These are phyloP conservation scores for Pocillopora meandrina DNA, from an alignment of 92 coral and sea anemone species.

Conservation along the genomic window DNA sequence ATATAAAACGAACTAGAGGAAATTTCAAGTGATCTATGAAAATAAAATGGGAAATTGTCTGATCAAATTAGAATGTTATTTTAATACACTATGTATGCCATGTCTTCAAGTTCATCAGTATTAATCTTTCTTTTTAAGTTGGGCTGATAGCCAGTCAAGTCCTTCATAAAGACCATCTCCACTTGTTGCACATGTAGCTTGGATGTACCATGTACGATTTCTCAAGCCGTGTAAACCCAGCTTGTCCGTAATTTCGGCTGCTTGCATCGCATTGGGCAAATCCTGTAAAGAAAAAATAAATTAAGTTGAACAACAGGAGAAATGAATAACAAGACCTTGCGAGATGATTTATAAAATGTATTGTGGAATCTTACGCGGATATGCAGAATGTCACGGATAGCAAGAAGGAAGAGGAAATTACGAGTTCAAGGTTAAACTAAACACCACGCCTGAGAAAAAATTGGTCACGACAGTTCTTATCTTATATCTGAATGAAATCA, in stretches of 20 bases:
- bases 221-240: conserved; percentile 75
- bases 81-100: neutral
- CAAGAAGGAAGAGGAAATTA: no score
- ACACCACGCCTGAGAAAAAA: no score
- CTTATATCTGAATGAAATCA: no score
- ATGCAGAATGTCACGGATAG: no score
- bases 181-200: conserved; percentile 97
- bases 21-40: neutral
- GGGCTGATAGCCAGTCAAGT: conserved; percentile 84
- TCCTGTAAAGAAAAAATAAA: conserved; percentile 50
- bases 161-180: conserved; percentile 99
- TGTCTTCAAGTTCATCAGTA: neutral
- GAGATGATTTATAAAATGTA: neutral
- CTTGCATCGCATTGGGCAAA: conserved; percentile 97
- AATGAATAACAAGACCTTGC: neutral
- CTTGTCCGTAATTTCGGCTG: conserved; percentile 94
- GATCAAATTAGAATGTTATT: neutral
- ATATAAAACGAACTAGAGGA: neutral
- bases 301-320: neutral
- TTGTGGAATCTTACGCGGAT: no score
- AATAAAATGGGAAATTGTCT: conserved; percentile 5
- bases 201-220: conserved; percentile 84
- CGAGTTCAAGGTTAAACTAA: no score
- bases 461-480: no score
- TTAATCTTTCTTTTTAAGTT: conserved; percentile 67